Evolutionary conservation across 2,797 vertebrate species (phyloP).

Genomic region (Rhadinocentrus ornatus): DNA sequence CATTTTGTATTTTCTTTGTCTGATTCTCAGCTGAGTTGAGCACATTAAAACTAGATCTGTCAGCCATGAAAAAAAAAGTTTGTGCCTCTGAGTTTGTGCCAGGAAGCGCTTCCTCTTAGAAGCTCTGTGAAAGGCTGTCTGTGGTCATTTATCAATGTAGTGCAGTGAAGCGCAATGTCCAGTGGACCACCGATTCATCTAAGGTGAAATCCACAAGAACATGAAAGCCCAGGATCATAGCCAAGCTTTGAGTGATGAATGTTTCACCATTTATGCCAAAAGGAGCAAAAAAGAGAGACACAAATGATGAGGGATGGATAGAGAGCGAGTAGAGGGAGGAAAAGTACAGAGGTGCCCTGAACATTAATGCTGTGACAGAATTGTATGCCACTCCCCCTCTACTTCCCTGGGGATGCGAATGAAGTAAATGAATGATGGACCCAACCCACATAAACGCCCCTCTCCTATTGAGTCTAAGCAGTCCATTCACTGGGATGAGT

Average conservation of each 20-base stretch:
- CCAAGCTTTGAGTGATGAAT: conserved; percentile 63
- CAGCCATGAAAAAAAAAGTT: conserved; percentile 52
- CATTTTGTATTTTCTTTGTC: conserved; percentile 59
- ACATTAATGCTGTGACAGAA: conserved; percentile 57
- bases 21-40: conserved; percentile 51
- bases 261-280: conserved; percentile 55
- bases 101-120: conserved; percentile 60
- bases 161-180: conserved; percentile 45
- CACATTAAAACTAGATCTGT: conserved; percentile 74
- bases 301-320: conserved; percentile 54
- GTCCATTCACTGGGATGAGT: conserved; percentile 81
- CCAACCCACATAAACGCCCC: conserved; percentile 76
- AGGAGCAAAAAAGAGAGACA: conserved; percentile 49
- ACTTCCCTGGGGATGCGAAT: conserved; percentile 72
- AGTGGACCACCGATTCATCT: conserved; percentile 63
- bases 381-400: conserved; percentile 70
- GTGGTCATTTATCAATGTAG: conserved; percentile 63
- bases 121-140: conserved; percentile 52
- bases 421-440: conserved; percentile 82
- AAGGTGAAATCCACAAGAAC: conserved; percentile 61
- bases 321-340: conserved; percentile 50
- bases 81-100: conserved; percentile 60
- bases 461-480: conserved; percentile 73
- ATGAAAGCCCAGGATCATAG: conserved; percentile 64
- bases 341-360: conserved; percentile 57